Base-by-base conservation (phyloP, 2,113 vertebrate genomes). In the Pao palembangensis region DNA sequence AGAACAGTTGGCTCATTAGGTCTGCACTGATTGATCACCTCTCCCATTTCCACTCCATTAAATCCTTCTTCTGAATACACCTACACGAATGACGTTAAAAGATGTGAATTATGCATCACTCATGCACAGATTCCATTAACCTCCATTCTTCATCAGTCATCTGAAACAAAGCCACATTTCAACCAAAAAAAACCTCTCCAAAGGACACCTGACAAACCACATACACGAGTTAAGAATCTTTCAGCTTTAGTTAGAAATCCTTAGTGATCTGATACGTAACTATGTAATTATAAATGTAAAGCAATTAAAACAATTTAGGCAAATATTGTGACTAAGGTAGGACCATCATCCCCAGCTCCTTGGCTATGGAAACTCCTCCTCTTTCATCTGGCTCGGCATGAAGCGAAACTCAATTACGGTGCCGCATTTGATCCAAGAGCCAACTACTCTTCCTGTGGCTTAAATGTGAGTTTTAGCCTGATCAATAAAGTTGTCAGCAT, bases 331-430 rank as follows among this genome's bases (percentile, higher is more conserved):
- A 31, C 28, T 31, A 31, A 31, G 8, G 28, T 31, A 31, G 28
- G 28, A 31, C 43, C 51, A 56, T 15, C 51, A 1, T 59, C 25
- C n/a, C 1, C 50, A 58, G 51, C 57, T 68, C 57, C 6, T 44
- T 44, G 44, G 67, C 64, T 64, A 61, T 64, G 53, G 55, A 74
- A 73, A 58, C 59, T 58, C 2, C 19, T 57, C 52, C 46, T 19
- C 41, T 47, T n/a, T 11, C 10, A 31, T 73, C 64, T 75, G 75
- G 66, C 70, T 70, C 44, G 41, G 46, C 74, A 60, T 67, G 69
- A 58, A 75, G 61, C 48, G 14, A 79, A 82, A 78, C 71, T 65
- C 75, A 81, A 81, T 82, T 84, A 76, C 59, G 79, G 69, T 28
- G 16, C 58, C 59, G 57, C 44, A 71, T 53, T 70, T 65, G 62